Evolutionary conservation across 2,797 vertebrate genomes (phyloP).

Genomic region (Xenops minutus): DNA sequence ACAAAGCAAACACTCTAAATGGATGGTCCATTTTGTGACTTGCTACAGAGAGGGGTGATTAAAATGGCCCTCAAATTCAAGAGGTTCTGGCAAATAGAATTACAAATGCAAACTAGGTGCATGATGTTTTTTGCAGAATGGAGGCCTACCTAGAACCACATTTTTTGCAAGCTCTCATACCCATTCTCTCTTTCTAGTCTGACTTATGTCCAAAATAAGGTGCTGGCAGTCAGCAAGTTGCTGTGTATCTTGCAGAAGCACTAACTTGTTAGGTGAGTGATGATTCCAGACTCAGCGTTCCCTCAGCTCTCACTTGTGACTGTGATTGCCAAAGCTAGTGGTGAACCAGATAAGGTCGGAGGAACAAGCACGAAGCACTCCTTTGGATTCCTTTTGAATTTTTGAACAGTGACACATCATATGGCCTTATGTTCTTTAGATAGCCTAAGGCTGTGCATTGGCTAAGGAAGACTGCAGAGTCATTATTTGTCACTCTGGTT

Average conservation of each 20-base stretch:
- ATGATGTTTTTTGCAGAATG: not conserved
- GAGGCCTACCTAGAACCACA: not conserved
- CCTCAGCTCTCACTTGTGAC: slow-evolving; percentile 59
- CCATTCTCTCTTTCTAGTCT: not conserved
- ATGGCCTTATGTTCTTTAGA: slow-evolving; percentile 1
- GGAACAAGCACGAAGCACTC: slow-evolving; percentile 9
- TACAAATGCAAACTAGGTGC: not conserved
- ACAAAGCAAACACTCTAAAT: not conserved
- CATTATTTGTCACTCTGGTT: slow-evolving; percentile 30
- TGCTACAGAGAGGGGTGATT: not conserved
- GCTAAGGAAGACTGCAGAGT: slow-evolving; percentile 14
- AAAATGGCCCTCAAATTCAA: not conserved
- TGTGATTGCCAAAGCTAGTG: slow-evolving; percentile 32
- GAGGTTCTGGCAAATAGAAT: not conserved
- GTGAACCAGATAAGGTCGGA: slow-evolving; percentile 21
- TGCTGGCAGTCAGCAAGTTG: slow-evolving; percentile 42
- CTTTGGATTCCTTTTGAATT: slow-evolving; percentile 52
- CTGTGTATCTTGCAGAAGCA: not conserved
- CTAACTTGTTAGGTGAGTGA: slow-evolving; percentile 49
- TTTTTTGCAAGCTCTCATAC: not conserved
- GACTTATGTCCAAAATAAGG: slow-evolving; percentile 33
- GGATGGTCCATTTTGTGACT: not conserved
- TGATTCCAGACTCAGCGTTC: slow-evolving; percentile 58
- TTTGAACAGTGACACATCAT: slow-evolving; percentile 36
- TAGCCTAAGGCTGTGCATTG: not conserved